These are phyloP conservation scores for Chironomus tentans DNA, from an alignment of 2,888 invertebrate species.

Conservation along the genomic window DNA sequence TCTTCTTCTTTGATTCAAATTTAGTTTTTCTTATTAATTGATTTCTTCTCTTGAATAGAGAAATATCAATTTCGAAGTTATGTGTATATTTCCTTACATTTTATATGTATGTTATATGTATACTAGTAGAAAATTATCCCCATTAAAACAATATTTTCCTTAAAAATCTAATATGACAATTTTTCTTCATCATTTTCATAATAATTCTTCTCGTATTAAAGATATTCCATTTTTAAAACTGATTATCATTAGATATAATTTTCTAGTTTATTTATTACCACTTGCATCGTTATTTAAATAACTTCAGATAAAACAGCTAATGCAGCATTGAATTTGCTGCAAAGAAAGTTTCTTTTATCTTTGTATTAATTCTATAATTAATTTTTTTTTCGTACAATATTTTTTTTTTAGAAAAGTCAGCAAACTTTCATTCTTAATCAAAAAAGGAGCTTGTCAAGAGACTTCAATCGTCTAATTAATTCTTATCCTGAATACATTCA, in stretches of 20 bases:
- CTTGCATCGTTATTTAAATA: background rate
- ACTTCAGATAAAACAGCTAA: slow-evolving; percentile 1
- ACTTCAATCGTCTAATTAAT: background rate
- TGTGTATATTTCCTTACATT: no score
- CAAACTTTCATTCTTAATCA: background rate
- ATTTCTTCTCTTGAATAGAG: no score
- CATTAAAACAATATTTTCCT: slow-evolving; percentile 18
- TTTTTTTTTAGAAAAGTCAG: background rate
- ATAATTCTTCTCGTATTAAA: background rate
- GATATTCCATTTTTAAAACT: slow-evolving; percentile 11
- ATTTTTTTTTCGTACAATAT: background rate
- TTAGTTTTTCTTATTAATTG: no score
- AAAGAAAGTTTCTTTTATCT: background rate
- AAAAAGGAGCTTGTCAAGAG: background rate
- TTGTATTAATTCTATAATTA: background rate
- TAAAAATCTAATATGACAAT: slow-evolving; percentile 21
- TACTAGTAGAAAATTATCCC: slow-evolving; percentile 24
- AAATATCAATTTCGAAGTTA: no score
- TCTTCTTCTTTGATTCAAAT: no score
- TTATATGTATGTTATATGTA: no score
- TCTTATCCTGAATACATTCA: slow-evolving; percentile 3
- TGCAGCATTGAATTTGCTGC: background rate
- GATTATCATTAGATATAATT: slow-evolving; percentile 25
- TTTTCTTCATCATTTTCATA: background rate
- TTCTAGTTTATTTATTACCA: background rate